Evolutionary conservation across 2,888 invertebrate genomes (phyloP).

Genomic region (Cantharis flavilabris): DNA sequence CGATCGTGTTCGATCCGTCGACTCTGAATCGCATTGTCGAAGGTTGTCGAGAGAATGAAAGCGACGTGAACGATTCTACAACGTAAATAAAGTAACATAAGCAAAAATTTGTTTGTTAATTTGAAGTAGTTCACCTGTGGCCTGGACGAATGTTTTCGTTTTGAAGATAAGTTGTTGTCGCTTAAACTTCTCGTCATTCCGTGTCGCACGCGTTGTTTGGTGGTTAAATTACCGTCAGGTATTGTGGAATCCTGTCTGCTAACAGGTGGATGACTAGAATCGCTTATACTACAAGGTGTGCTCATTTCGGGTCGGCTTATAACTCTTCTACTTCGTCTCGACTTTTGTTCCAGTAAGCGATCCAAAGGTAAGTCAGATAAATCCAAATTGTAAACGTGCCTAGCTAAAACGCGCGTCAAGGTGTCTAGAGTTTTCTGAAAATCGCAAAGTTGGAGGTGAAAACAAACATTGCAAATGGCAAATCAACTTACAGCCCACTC

Average conservation of each 20-base stretch:
- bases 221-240: conserved; percentile 43
- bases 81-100: conserved; percentile 12
- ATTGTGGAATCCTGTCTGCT: conserved; percentile 49
- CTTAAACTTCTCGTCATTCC: conserved; percentile 59
- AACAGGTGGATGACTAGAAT: conserved; percentile 37
- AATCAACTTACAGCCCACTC: conserved; percentile 90
- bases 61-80: conserved; percentile 45
- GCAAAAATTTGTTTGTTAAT: not conserved
- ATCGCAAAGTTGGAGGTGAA: not conserved
- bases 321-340: conserved; percentile 58
- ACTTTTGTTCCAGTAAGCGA: conserved; percentile 77
- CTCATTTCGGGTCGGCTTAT: conserved; percentile 42
- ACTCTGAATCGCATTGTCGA: conserved; percentile 55
- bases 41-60: conserved; percentile 51
- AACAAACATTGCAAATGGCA: not conserved
- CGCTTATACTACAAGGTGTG: conserved; percentile 35
- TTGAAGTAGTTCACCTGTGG: conserved; percentile 24
- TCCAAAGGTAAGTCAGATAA: conserved; percentile 84
- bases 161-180: conserved; percentile 59
- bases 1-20: conserved; percentile 70
- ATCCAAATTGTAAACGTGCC: conserved; percentile 94
- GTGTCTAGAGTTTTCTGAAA: conserved; percentile 94
- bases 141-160: conserved; percentile 43
- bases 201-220: conserved; percentile 39
- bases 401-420: conserved; percentile 89